Evolutionary conservation across 2,888 invertebrate genomes (phyloP).

Genomic region (Euzetes globulus): DNA sequence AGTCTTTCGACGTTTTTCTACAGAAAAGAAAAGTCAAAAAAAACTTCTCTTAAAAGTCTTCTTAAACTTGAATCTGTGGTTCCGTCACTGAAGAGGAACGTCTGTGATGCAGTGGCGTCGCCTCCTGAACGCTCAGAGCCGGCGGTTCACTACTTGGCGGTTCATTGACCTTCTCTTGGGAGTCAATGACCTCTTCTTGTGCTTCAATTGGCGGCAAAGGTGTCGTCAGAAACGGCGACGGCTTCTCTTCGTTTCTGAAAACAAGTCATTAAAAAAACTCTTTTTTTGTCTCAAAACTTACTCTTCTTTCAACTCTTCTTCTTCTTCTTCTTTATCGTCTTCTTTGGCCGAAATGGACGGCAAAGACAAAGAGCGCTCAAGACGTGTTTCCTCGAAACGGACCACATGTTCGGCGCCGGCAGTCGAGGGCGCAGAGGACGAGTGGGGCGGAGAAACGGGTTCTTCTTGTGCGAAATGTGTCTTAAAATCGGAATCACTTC

Average conservation of each 20-base stretch:
- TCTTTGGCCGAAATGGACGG: not conserved
- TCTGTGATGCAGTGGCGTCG: not conserved
- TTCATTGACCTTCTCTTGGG: no score
- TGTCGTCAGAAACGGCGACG: no score
- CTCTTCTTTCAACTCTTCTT: not conserved
- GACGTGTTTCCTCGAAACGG: not conserved
- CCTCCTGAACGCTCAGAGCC: not conserved
- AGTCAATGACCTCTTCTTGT: no score
- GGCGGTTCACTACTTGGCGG: not conserved
- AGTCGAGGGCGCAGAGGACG: not conserved
- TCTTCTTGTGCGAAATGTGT: not conserved
- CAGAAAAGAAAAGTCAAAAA: not conserved
- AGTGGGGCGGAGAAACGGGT: not conserved
- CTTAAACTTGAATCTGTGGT: not conserved
- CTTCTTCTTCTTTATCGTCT: not conserved
- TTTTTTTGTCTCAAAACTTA: no score
- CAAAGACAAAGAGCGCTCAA: slow-evolving; percentile 22
- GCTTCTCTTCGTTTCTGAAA: no score
- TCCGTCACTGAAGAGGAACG: not conserved
- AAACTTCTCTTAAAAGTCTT: not conserved
- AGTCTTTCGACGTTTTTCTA: not conserved
- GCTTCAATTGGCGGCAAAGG: no score
- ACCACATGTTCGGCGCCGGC: not conserved
- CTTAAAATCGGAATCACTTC: no score
- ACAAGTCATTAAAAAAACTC: no score